Base-by-base conservation (phyloP, 2,797 vertebrate species). In the Huso huso region DNA sequence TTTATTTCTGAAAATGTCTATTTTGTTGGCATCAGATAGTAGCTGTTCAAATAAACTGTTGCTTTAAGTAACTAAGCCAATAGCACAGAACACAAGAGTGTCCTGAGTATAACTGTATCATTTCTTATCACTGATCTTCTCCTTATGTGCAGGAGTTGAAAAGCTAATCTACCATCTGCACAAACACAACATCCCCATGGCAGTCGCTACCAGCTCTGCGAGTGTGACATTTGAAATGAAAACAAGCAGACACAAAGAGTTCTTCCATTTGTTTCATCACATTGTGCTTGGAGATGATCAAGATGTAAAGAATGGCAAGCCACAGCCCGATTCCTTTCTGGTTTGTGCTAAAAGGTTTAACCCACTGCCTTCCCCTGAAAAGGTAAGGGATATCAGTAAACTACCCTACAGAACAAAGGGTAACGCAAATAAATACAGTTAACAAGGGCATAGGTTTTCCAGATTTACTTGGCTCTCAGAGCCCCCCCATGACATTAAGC, bases 281-380 rank as follows among this genome's bases (percentile, higher is more conserved):
- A 37, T 92, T 1, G 90, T 96, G 0, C 67, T 94, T 71, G 95
- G 95, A 23, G 94, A 97, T 4, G 94, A 99, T 74, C 89, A 89
- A 0, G 90, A 94, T 1, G 89, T 97, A 69, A 89, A 84, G 76
- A 64, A 62, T 6, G 76, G 87, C 68, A 99, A 98, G 73, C 93
- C 94, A 0, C 63, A 87, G 1, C 93, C 94, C 0, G 93, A 96
- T 80, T 83, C 83, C 48, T 97, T 95, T 78, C 83, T 95, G 49
- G 79, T 93, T 62, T 95, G 90, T 70, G 93, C 92, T 61, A 70
- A 76, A 13, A 89, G 91, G 63, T 97, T 95, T 81, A 49, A 75
- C 0, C 92, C 92, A 1, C 73, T 89, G 0, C 81, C 87, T 5
- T 6, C 79, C 15, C 78, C 81, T 0, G 83, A 86, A 58, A 84